Percentiles rank a stretch among this genome's conserved stretches.
These are phyloP conservation scores for Mus caroli DNA, from an alignment of 2,797 vertebrate genomes.

Conservation along the genomic window DNA sequence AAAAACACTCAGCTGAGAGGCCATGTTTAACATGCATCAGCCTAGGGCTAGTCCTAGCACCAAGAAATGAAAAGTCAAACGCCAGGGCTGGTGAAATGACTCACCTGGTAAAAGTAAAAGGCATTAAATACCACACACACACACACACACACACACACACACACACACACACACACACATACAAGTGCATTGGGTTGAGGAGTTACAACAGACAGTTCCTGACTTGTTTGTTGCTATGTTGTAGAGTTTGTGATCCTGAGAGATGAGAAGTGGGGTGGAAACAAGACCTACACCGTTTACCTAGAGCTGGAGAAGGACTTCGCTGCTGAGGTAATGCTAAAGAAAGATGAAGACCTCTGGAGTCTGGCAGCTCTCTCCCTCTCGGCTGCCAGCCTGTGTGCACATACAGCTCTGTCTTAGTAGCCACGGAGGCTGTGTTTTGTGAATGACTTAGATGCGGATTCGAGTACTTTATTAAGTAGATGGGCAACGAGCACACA, in stretches of 20 bases:
- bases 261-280: conserved; percentile 97
- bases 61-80: neutral
- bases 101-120: neutral
- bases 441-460: conserved; percentile 10
- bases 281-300: conserved; percentile 94
- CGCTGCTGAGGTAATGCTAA: conserved; percentile 92
- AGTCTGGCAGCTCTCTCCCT: neutral
- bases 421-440: neutral
- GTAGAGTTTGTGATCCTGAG: conserved; percentile 95
- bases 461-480: neutral
- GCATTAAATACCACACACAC: neutral
- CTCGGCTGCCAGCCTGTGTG: neutral
- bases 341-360: neutral
- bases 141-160: neutral
- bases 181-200: neutral
- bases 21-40: neutral
- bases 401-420: neutral
- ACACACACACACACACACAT: neutral
- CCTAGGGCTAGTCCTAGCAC: neutral
- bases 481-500: conserved; percentile 9
- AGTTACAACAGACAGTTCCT: neutral
- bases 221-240: conserved; percentile 34
- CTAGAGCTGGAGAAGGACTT: conserved; percentile 97
- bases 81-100: neutral
- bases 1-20: neutral